Evolutionary conservation across 2,113 vertebrate species (phyloP).

Genomic region (Steatornis caripensis): DNA sequence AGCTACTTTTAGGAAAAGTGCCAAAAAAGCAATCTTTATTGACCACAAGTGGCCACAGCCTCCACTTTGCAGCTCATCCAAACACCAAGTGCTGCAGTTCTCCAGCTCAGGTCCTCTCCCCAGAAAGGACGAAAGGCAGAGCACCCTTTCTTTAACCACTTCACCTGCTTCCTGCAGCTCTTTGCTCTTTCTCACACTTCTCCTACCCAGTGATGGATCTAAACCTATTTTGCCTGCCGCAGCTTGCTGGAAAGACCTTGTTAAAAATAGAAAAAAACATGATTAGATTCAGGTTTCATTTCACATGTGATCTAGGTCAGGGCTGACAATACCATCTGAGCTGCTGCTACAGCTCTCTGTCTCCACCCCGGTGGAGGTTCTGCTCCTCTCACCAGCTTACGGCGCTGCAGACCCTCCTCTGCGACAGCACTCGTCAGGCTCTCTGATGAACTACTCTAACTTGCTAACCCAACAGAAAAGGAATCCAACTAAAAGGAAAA

Average conservation of each 20-base stretch:
- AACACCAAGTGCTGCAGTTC: background rate
- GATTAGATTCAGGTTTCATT: background rate
- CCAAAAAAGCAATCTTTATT: background rate
- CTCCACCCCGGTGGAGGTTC: background rate
- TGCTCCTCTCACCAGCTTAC: background rate
- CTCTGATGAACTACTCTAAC: background rate
- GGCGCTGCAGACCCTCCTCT: background rate
- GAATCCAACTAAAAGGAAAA: background rate
- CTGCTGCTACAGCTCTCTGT: background rate
- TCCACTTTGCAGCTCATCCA: background rate
- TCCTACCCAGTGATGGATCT: background rate
- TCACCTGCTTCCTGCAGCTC: background rate
- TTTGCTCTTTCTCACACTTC: background rate
- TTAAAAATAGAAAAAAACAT: conserved; percentile 7
- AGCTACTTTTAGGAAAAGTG: background rate
- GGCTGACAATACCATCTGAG: background rate
- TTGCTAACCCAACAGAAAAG: background rate
- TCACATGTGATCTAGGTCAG: background rate
- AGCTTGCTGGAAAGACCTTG: background rate
- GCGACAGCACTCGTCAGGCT: accelerated
- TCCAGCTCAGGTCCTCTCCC: background rate
- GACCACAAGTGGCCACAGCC: background rate
- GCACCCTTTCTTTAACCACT: background rate
- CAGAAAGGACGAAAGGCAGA: background rate
- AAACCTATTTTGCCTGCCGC: background rate